A percentile compares a stretch with the other conserved stretches of the same genome.
These are phyloP conservation scores for Zootermopsis nevadensis DNA, from an alignment of 2,888 invertebrate genomes.

Conservation along the genomic window DNA sequence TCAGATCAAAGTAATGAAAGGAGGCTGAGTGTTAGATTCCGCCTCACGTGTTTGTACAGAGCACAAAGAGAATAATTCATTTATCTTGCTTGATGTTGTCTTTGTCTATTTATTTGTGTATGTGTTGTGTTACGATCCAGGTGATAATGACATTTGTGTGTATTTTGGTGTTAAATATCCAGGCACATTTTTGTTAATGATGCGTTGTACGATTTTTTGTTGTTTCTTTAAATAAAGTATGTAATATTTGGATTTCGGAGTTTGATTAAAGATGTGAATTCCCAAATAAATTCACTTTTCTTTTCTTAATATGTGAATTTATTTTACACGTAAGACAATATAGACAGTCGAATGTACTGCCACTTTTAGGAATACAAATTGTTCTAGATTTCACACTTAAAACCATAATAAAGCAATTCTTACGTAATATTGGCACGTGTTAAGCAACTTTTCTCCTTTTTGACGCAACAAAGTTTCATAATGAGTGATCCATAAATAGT, in stretches of 20 bases:
- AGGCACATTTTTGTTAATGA: not conserved
- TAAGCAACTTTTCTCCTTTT: too few relatives aligned
- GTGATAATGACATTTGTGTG: not conserved
- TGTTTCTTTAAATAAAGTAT: not conserved
- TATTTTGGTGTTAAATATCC: not conserved
- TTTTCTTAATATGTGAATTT: not conserved
- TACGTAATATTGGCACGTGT: too few relatives aligned
- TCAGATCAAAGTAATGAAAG: not conserved
- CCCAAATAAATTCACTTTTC: not conserved
- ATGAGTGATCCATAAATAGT: too few relatives aligned
- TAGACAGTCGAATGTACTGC: not conserved
- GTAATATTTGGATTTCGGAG: constrained; percentile 4
- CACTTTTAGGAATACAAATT: too few relatives aligned
- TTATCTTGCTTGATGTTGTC: constrained; percentile 20
- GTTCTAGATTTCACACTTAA: too few relatives aligned
- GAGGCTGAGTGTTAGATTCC: not conserved
- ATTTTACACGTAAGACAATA: not conserved
- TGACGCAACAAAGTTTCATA: too few relatives aligned
- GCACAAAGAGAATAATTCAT: constrained; percentile 38
- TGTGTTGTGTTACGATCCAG: not conserved
- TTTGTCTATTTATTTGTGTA: constrained; percentile 23
- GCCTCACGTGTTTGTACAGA: not conserved
- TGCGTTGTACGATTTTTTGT: not conserved
- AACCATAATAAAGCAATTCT: too few relatives aligned
- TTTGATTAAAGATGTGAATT: not conserved